These are phyloP conservation scores for Oreotrochilus melanogaster DNA, from an alignment of 2,113 vertebrate genomes.

Conservation along the genomic window DNA sequence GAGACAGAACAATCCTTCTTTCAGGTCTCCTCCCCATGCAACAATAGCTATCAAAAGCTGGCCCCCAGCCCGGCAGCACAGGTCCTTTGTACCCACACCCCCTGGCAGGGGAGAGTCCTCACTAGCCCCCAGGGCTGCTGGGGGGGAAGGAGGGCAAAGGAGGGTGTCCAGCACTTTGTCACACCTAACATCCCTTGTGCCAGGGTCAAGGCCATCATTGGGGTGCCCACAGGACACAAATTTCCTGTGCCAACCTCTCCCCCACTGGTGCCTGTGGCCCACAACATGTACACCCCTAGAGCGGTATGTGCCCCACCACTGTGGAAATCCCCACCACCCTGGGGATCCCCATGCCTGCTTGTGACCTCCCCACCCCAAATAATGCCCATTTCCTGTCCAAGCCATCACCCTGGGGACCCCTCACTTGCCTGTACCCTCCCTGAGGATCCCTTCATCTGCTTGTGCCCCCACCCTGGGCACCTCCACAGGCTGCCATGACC, in stretches of 20 bases:
- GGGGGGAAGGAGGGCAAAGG: background rate
- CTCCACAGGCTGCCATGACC: background rate
- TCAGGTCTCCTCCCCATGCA: constrained; percentile 57
- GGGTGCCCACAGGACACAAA: background rate
- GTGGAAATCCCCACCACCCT: background rate
- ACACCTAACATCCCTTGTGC: background rate
- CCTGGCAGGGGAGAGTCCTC: background rate
- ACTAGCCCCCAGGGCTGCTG: background rate
- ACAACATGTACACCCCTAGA: background rate
- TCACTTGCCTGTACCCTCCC: background rate
- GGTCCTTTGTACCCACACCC: constrained; percentile 8
- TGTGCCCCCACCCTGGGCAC: background rate
- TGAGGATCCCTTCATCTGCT: background rate
- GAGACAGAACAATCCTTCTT: constrained; percentile 78
- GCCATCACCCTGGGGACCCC: background rate
- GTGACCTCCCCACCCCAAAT: rapidly evolving
- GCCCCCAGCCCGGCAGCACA: background rate
- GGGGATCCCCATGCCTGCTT: background rate
- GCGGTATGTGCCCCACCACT: background rate
- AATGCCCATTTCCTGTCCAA: background rate
- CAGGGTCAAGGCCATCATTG: background rate
- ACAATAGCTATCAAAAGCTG: constrained; percentile 35
- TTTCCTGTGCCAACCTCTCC: background rate
- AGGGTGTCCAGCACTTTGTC: background rate
- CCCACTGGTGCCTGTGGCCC: background rate